These are phyloP conservation scores for Chaetodon trifasciatus DNA, from an alignment of 2,797 vertebrate species.

Conservation along the genomic window DNA sequence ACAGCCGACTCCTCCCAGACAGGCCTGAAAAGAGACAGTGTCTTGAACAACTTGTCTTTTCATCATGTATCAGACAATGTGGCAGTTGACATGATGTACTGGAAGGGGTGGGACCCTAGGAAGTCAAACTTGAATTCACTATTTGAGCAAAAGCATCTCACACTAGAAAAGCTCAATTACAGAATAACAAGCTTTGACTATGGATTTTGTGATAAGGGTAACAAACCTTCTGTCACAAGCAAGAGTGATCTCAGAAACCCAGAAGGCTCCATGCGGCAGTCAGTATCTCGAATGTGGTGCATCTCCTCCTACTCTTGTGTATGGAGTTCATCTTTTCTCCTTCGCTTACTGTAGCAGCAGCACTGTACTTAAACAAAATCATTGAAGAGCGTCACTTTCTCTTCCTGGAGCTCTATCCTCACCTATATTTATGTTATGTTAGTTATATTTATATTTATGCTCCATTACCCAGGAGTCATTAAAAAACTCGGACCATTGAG, in stretches of 20 bases:
- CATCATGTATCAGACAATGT: slow-evolving; percentile 13
- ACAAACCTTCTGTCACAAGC: slow-evolving; percentile 5
- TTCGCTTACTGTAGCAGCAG: slow-evolving; percentile 11
- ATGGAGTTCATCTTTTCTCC: slow-evolving; percentile 2
- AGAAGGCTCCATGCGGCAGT: not conserved
- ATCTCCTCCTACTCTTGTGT: not conserved
- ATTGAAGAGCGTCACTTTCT: slow-evolving; percentile 9
- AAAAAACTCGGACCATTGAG: not conserved
- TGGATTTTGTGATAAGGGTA: slow-evolving; percentile 1
- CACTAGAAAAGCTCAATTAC: not conserved
- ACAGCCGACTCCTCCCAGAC: not conserved
- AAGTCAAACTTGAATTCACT: slow-evolving; percentile 5
- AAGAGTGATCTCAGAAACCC: not conserved
- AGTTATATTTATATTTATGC: slow-evolving; percentile 12
- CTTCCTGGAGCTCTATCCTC: slow-evolving; percentile 17
- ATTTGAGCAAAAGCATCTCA: not conserved
- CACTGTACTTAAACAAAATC: slow-evolving; percentile 9
- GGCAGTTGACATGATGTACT: slow-evolving; percentile 6
- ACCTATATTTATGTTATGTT: not conserved
- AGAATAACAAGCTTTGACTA: slow-evolving; percentile 12
- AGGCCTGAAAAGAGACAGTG: not conserved
- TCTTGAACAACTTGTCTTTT: no score
- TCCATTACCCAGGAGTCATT: slow-evolving; percentile 15
- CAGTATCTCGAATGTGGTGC: not conserved
- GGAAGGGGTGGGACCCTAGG: slow-evolving; percentile 2